Base-by-base conservation (phyloP, 2,797 vertebrate species). In the Anas georgica region DNA sequence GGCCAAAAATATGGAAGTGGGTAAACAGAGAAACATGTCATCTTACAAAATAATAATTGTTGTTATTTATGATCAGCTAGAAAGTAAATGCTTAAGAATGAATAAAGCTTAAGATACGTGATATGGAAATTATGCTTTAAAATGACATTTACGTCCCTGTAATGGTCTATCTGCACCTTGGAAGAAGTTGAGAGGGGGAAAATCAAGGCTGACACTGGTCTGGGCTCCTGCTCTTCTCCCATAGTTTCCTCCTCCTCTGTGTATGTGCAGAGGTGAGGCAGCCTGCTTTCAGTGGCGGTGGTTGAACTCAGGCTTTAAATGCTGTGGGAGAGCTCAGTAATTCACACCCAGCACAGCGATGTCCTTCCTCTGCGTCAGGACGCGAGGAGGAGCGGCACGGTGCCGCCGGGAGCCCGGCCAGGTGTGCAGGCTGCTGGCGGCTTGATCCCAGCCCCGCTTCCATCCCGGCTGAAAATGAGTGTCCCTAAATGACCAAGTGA, bases 381-480 rank as follows among this genome's bases (percentile, higher is more conserved):
- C 2, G 25, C 0, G 6, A 50, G 50, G 31, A 31, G 45, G 78
- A 82, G 75, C 2, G 0, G 39, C 6, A 37, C 59, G 0, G 9
- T 1, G 10, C 3, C 33, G 46, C 18, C 12, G 3, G 6, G 7
- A 81, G 87, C 84, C 58, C 5, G 41, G 63, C 48, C 74, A 10
- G 75, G 58, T 5, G 0, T 0, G 1, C 12, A 29, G 12, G 29
- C 33, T 92, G 46, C 75, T 0, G 1, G 70, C 0, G 4, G 48
- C 29, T 48, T 17, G 35, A 33, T 75, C 6, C 0, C 7, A 4
- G 60, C 10, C 1, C 81, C 0, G 2, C 75, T 88, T 46, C 10
- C 66, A 16, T 66, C 3, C 1, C 60, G 7, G n/a, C 68, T n/a
- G 4, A n/a, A 64, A 85, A 60, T 20, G 26, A 17, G 31, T 11